A percentile compares a stretch with the other conserved stretches of the same genome.
Conservation (phyloP, 2,888 invertebrate species). For the Blomia tropicalis region DNA sequence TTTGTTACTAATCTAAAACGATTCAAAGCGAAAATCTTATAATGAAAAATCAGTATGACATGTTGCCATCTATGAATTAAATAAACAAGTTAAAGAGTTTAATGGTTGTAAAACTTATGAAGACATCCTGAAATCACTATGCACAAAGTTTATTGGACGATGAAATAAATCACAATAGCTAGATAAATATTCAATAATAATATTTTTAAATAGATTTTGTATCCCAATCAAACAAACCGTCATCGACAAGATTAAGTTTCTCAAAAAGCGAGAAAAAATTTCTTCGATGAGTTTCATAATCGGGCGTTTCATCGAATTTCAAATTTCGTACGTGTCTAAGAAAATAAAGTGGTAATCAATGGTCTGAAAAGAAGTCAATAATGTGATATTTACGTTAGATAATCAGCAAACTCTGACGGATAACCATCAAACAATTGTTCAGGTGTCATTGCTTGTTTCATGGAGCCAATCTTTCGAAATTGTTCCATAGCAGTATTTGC, state of each 20-base stretch:
- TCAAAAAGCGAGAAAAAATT: slow-evolving; percentile 90
- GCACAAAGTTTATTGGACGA: background rate
- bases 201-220: no score
- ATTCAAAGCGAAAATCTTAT: no score
- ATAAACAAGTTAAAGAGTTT: no score
- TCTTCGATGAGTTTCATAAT: slow-evolving; percentile 87
- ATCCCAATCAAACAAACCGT: slow-evolving; percentile 99
- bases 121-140: no score
- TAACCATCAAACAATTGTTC: slow-evolving; percentile 49
- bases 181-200: background rate
- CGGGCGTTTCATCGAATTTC: slow-evolving; percentile 91
- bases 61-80: no score
- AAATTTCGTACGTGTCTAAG: slow-evolving; percentile 70
- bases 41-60: no score
- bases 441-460: slow-evolving; percentile 94
- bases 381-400: slow-evolving; percentile 47
- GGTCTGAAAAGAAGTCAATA: background rate
- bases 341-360: background rate
- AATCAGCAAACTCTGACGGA: slow-evolving; percentile 75
- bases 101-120: background rate
- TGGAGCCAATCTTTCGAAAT: slow-evolving; percentile 97
- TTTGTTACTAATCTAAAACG: no score
- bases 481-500: slow-evolving; percentile 96
- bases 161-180: background rate
- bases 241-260: slow-evolving; percentile 90